phyloP scores from a whole-genome alignment of 2,113 vertebrate genomes.

The Podarcis raffonei region DNA sequence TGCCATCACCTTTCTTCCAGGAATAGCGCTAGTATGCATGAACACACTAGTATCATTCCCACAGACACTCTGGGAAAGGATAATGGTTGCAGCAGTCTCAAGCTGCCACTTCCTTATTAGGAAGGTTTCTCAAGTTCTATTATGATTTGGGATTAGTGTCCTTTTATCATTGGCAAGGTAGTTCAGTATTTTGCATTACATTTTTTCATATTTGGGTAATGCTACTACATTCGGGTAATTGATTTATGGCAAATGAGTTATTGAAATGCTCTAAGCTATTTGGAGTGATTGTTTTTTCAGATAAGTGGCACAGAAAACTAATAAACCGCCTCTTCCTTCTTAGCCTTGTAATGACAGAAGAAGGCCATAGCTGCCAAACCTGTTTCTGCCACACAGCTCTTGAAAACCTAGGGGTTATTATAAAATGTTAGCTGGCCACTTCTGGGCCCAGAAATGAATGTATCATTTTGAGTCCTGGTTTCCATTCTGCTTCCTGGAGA shows the following conservation, averaged over 20 bases:
- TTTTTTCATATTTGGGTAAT: neutral
- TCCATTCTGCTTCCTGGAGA: neutral
- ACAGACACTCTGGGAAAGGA: neutral
- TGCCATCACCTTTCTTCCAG: no score
- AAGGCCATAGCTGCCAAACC: neutral
- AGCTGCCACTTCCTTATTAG: neutral
- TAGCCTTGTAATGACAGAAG: neutral
- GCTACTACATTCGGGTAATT: neutral
- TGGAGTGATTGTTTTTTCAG: neutral
- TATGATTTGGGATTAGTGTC: neutral
- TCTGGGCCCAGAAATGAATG: neutral
- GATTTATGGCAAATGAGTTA: neutral
- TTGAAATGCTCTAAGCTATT: neutral
- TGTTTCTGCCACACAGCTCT: neutral
- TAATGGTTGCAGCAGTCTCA: neutral
- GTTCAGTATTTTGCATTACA: neutral
- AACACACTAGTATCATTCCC: neutral
- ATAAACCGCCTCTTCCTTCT: neutral
- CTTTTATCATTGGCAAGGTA: neutral
- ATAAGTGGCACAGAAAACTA: neutral
- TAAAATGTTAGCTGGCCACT: neutral
- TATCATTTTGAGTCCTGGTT: neutral
- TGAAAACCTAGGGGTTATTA: neutral
- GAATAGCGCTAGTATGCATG: no score
- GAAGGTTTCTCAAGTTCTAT: neutral